Base-by-base conservation (phyloP, 1,140 invertebrate species). In the Drosophila tani region DNA sequence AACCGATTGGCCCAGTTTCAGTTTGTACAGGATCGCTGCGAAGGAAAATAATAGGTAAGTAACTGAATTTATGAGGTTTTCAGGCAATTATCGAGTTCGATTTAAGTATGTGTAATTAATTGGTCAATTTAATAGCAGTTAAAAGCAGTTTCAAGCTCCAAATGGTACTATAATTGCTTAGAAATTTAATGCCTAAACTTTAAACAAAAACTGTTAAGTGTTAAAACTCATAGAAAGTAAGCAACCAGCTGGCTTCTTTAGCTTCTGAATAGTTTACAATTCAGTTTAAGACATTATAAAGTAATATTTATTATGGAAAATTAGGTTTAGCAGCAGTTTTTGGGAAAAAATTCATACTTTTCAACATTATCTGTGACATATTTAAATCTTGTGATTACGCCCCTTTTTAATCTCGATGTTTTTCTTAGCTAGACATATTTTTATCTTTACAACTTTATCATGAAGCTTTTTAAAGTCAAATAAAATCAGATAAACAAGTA, bases 1-100 rank as follows among this genome's bases (percentile, higher is more conserved):
- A 78, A 99, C 98, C 84, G 97, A 98, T 94, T 99, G 98, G 87
- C 98, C 98, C 94, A 99, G 95, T 95, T 99, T 99, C 93, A 99
- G 95, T 96, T 99, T 99, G 95, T 99, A 99, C 92, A 99, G 95
- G 95, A 99, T 99, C 93, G 98, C 97, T 98, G 93, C 81, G 2
- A 46, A 21, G 47, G 75, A 94, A 50, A 14, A 17, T 12, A 5
- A 3, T 17, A 24, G 12, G 43, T 62, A 0, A 45, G 27, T 62
- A 45, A 7, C 9, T 19, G 6, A 35, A 17, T 11, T 11, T 21
- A n/a, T 32, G 3, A 14, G 7, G 17, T 12, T 38, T 38, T 12
- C 12, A 38, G 35, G n/a, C n/a, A n/a, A n/a, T n/a, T n/a, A n/a
- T 40, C 38, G 53, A 56, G 40, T 56, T 56, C 53, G 35, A 40